A percentile compares a stretch with the other conserved stretches of the same genome.
phyloP scores from a whole-genome alignment of 1,140 invertebrate genomes.

The Drosophila malerkotliana region DNA sequence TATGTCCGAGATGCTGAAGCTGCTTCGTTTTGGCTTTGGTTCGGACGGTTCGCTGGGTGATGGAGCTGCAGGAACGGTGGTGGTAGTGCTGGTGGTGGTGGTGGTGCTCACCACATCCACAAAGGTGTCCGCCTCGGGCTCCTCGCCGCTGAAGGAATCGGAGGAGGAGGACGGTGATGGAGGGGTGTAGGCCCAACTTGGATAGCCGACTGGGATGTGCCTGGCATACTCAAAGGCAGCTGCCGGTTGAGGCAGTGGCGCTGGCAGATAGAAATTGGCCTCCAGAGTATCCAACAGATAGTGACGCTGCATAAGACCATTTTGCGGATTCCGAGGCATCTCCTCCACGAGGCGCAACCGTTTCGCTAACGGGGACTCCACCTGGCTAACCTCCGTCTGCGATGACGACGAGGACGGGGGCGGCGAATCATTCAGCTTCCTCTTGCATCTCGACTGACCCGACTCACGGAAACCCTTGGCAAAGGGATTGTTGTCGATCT shows the following conservation, averaged over 20 bases:
- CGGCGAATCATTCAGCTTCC: constrained; percentile 84
- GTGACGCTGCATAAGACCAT: constrained; percentile 45
- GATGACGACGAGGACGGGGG: constrained; percentile 36
- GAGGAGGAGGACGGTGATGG: constrained; percentile 64
- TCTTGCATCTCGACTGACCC: constrained; percentile 89
- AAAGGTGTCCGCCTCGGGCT: constrained; percentile 61
- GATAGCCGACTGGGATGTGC: constrained; percentile 59
- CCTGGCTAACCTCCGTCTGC: not conserved
- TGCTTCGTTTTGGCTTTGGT: constrained; percentile 69
- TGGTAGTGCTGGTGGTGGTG: not conserved
- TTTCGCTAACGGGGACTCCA: constrained; percentile 63
- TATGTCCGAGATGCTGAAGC: constrained; percentile 79
- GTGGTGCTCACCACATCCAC: constrained; percentile 69
- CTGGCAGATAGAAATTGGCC: constrained; percentile 72
- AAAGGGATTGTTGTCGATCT: constrained; percentile 98
- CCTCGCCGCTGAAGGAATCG: constrained; percentile 48
- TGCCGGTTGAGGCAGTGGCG: constrained; percentile 38
- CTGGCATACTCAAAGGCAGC: constrained; percentile 69
- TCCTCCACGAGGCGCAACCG: constrained; percentile 52
- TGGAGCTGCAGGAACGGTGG: constrained; percentile 3
- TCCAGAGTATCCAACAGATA: constrained; percentile 70
- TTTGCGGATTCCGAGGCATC: constrained; percentile 20
- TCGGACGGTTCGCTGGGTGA: constrained; percentile 17
- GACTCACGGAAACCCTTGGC: constrained; percentile 96
- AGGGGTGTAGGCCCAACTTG: constrained; percentile 75